These are phyloP conservation scores for Trachelus stipa DNA, from an alignment of 2,888 invertebrate species.

Conservation along the genomic window DNA sequence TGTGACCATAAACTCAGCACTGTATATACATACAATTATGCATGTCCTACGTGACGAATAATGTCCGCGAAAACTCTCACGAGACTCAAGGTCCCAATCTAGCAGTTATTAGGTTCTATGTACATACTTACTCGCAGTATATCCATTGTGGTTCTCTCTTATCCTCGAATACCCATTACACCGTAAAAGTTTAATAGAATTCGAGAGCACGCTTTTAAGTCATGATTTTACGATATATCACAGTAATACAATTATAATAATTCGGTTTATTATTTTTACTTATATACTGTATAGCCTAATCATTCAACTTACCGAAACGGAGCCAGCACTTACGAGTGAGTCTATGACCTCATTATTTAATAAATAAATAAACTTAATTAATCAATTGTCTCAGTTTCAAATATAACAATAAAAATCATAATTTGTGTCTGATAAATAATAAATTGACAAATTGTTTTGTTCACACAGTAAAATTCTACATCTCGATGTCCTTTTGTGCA, in stretches of 20 bases:
- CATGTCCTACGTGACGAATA: not conserved
- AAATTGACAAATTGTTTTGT: too few species aligned
- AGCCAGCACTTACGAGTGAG: not conserved
- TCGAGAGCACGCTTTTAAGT: not conserved
- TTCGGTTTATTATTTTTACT: not conserved
- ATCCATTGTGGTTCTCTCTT: not conserved
- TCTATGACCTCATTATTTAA: not conserved
- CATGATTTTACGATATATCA: not conserved
- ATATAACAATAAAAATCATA: not conserved
- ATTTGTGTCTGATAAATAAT: not conserved
- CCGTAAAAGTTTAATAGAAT: too few species aligned
- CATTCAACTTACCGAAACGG: not conserved
- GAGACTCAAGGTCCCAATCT: not conserved
- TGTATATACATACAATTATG: not conserved
- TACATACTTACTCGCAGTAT: not conserved
- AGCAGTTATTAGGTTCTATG: not conserved
- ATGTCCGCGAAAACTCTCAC: conserved; percentile 6
- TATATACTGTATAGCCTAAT: not conserved
- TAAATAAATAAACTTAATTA: too few species aligned
- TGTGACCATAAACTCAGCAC: not conserved
- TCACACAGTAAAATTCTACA: too few species aligned
- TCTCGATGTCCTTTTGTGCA: too few species aligned
- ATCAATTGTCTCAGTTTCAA: not conserved
- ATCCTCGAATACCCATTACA: too few species aligned
- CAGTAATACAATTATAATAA: not conserved